Evolutionary conservation across 1,140 invertebrate genomes (phyloP), one percentile per base, ranked within the genome.

Genomic region (Holotrichia oblita): DNA sequence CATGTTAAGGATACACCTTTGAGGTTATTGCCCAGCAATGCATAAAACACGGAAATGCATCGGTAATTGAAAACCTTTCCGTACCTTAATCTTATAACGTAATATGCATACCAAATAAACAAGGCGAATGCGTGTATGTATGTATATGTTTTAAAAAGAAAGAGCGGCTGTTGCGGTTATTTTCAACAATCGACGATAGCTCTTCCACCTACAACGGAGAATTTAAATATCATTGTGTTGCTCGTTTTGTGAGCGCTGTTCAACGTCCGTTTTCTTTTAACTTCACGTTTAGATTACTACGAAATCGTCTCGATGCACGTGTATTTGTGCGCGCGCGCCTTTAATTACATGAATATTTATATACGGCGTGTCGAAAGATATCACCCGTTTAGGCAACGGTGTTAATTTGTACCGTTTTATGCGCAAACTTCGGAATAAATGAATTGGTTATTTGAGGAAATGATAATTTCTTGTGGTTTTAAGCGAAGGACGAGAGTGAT

Each of bases 41-140:
- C 22, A 24, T 69, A 69, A 69, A 69, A 22, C 14, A 42, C 41
- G 34, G 34, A 74, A 74, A 27, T 69, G 61, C 64, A 69, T 78
- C 73, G 20, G 20, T 78, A 69, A 78, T 78, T 34, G 61, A 61
- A 41, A 64, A 40, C 61, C 61, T 48, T 27, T 20, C 22, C 34
- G 59, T 34, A 77, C n/a, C 59, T 61, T 77, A 69, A 69, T 55
- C 77, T 17, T 41, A 41, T 41, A 41, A 61, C 59, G 59, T 27
- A 22, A 41, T 69, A 27, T 77, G 59, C 55, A 64, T 77, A 64
- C 48, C 64, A 69, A 55, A 17, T 27, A 17, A 17, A 48, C 27
- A 55, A 55, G 17, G 22, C 22, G 27, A 69, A 69, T 69, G 9
- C 61, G 12, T 34, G 22, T 69, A 22, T 24, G n/a, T 17, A 2